These are phyloP conservation scores for Cheilosia variabilis DNA, from an alignment of 2,888 invertebrate species.

Conservation along the genomic window DNA sequence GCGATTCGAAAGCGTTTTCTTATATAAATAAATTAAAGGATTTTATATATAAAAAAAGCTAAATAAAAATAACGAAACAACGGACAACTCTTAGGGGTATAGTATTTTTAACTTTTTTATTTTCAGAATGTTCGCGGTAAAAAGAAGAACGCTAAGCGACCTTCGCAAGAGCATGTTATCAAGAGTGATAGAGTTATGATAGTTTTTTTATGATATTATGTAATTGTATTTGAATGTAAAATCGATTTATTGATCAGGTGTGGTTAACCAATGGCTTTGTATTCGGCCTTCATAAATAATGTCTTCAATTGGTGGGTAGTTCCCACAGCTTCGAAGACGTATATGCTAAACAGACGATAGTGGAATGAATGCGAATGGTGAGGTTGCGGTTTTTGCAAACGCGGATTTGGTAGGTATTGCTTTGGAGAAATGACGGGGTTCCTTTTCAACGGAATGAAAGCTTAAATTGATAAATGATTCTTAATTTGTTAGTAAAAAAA, in stretches of 20 bases:
- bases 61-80: constrained; percentile 25
- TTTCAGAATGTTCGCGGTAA: constrained; percentile 15
- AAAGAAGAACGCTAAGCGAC: constrained; percentile 46
- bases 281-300: constrained; percentile 12
- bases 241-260: constrained; percentile 13
- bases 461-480: too few relatives aligned
- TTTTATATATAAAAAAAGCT: constrained; percentile 12
- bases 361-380: too few relatives aligned
- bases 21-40: constrained; percentile 61
- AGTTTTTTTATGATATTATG: constrained; percentile 15
- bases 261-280: neutral
- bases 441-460: too few relatives aligned
- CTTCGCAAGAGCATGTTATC: constrained; percentile 64
- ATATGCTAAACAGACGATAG: too few relatives aligned
- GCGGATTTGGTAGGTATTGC: too few relatives aligned
- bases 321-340: neutral
- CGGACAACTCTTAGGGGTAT: constrained; percentile 39
- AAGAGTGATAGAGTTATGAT: constrained; percentile 24
- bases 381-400: too few relatives aligned
- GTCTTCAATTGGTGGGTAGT: neutral
- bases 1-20: constrained; percentile 36
- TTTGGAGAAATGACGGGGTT: too few relatives aligned
- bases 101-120: constrained; percentile 66
- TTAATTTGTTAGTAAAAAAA: too few relatives aligned
- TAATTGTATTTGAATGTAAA: constrained; percentile 37